Evolutionary conservation across 2,113 vertebrate species (phyloP).

Genomic region (Hippocampus barbouri): DNA sequence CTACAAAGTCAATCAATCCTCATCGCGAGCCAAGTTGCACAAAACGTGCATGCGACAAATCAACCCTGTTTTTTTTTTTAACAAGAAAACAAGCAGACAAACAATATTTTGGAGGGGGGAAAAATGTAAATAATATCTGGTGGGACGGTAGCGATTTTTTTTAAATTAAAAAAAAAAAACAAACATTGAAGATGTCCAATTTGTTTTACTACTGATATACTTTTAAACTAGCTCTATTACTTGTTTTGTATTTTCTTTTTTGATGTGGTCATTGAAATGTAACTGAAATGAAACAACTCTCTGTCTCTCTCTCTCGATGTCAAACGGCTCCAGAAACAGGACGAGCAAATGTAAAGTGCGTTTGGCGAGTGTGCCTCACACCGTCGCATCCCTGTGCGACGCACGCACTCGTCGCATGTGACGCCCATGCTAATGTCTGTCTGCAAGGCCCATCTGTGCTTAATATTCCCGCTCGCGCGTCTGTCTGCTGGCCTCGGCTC

Average conservation of each 20-base stretch:
- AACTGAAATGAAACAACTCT: neutral
- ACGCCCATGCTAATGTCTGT: conserved; percentile 37
- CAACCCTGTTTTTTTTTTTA: conserved; percentile 5
- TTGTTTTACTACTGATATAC: too few species aligned
- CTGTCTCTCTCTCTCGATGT: conserved; percentile 25
- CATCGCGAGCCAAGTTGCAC: conserved; percentile 31
- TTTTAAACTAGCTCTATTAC: too few species aligned
- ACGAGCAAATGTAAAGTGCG: conserved; percentile 27
- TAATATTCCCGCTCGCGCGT: conserved; percentile 27
- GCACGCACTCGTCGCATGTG: conserved; percentile 17
- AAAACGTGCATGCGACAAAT: conserved; percentile 27
- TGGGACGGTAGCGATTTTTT: too few species aligned
- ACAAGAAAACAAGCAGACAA: too few species aligned
- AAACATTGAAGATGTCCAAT: too few species aligned
- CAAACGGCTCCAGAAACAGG: conserved; percentile 42
- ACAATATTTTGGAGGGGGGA: too few species aligned
- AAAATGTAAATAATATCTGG: too few species aligned
- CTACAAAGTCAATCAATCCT: conserved; percentile 58
- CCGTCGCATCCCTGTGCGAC: conserved; percentile 14
- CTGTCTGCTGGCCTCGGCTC: conserved; percentile 28
- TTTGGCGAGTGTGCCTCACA: conserved; percentile 39
- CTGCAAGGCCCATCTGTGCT: conserved; percentile 32
- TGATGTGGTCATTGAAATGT: too few species aligned
- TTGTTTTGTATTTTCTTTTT: too few species aligned
- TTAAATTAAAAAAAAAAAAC: too few species aligned